Conservation (phyloP, 2,888 invertebrate species). For the Phanerotoma sp. region DNA sequence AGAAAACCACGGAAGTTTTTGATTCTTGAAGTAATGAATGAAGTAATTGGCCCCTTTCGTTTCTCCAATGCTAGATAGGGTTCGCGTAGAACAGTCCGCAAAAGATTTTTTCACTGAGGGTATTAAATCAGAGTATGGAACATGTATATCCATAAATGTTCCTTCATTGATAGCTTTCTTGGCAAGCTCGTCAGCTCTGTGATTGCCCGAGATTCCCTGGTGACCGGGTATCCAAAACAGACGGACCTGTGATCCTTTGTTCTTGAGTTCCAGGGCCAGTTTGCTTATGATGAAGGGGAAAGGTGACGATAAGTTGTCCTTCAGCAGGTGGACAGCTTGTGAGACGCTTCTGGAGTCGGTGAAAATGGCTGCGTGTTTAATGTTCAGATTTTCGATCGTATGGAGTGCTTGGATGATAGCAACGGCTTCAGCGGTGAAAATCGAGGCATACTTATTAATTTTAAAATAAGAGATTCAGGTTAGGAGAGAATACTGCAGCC, state of each 20-base stretch:
- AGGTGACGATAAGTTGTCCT: background rate
- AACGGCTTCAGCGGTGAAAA: background rate
- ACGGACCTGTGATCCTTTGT: background rate
- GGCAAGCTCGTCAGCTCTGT: background rate
- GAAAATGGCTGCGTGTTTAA: background rate
- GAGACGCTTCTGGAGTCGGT: background rate
- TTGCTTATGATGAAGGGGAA: no score
- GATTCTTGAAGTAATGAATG: no score
- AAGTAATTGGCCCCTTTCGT: no score
- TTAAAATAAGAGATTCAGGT: background rate
- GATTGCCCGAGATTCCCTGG: background rate
- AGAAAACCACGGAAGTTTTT: no score
- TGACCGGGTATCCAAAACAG: background rate
- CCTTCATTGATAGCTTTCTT: background rate
- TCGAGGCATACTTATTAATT: background rate
- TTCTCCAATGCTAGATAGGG: no score
- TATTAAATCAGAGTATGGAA: background rate
- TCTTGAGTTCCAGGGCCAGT: background rate
- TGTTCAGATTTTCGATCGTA: background rate
- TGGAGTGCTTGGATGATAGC: background rate
- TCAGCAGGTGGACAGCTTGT: background rate
- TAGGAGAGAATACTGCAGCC: background rate
- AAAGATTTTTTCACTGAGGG: no score
- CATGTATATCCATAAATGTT: background rate
- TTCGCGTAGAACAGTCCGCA: no score